phyloP scores from a whole-genome alignment of 2,888 invertebrate genomes.

The Nemapogon koenigi region DNA sequence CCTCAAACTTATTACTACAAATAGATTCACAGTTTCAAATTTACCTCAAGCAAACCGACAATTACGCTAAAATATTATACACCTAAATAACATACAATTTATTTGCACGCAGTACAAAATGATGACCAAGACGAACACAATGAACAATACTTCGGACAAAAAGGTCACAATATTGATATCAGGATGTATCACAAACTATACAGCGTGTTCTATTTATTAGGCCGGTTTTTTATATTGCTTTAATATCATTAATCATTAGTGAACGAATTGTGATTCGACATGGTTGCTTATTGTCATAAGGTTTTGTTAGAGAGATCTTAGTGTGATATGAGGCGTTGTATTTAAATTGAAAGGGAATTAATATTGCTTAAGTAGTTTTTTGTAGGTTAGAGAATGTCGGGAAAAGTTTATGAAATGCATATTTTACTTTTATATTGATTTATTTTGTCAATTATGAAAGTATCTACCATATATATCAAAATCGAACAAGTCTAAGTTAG shows the following conservation, averaged over 20 bases:
- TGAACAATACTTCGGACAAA: slow-evolving; percentile 54
- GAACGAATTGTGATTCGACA: slow-evolving; percentile 8
- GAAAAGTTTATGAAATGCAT: too few species aligned
- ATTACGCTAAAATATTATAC: not conserved
- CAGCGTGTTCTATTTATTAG: slow-evolving; percentile 27
- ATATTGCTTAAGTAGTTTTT: too few species aligned
- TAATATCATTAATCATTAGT: slow-evolving; percentile 9
- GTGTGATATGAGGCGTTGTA: slow-evolving; percentile 3
- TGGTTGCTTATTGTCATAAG: slow-evolving; percentile 4
- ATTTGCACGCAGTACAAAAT: slow-evolving; percentile 29
- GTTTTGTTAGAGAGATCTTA: slow-evolving; percentile 9
- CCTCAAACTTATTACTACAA: too few species aligned
- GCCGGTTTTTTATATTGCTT: slow-evolving; percentile 6
- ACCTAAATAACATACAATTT: slow-evolving; percentile 10
- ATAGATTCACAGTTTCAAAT: too few species aligned
- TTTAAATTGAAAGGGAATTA: too few species aligned
- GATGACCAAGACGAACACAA: slow-evolving; percentile 54
- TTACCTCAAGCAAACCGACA: slow-evolving; percentile 6
- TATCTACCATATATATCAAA: too few species aligned
- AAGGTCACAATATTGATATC: slow-evolving; percentile 59
- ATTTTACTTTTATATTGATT: too few species aligned
- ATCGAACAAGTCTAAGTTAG: too few species aligned
- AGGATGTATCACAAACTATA: slow-evolving; percentile 26
- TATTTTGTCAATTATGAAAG: too few species aligned
- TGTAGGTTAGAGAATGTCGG: too few species aligned